Evolutionary conservation across 2,888 invertebrate genomes (phyloP).

Genomic region (Agrochola circellaris): DNA sequence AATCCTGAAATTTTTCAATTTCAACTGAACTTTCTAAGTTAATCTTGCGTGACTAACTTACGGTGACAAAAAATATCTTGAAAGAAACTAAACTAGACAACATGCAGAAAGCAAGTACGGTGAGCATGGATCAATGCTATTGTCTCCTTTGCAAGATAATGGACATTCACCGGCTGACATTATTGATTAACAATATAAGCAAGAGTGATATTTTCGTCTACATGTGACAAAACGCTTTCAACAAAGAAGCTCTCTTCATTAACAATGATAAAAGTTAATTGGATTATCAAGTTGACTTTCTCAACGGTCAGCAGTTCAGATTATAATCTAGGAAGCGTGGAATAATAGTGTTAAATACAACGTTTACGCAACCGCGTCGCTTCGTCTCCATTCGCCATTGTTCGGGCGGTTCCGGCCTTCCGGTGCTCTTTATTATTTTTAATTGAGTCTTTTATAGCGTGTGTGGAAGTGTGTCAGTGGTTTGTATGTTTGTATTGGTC

Average conservation of each 20-base stretch:
- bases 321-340: constrained; percentile 72
- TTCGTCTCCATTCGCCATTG: constrained; percentile 70
- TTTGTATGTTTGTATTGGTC: constrained; percentile 13
- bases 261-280: constrained; percentile 61
- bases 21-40: constrained; percentile 11
- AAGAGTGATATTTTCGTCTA: background rate
- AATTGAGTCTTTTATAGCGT: constrained; percentile 56
- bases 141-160: background rate
- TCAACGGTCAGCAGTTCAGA: constrained; percentile 65
- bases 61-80: background rate
- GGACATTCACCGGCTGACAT: background rate
- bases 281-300: constrained; percentile 64
- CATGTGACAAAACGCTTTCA: constrained; percentile 22
- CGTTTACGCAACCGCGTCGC: constrained; percentile 62
- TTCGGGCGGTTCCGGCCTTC: constrained; percentile 75
- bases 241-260: constrained; percentile 39
- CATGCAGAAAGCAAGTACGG: too few relatives aligned
- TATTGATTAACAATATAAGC: constrained; percentile 1
- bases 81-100: background rate
- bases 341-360: constrained; percentile 56
- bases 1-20: background rate
- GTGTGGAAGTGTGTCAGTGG: constrained; percentile 51
- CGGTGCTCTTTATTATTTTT: constrained; percentile 65
- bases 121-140: background rate
- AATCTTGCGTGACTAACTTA: background rate